A percentile compares a stretch with the other conserved stretches of the same genome.
phyloP scores from a whole-genome alignment of 37 sponge, comb jelly and placozoan genomes.

The Aphrocallistes beatrix region DNA sequence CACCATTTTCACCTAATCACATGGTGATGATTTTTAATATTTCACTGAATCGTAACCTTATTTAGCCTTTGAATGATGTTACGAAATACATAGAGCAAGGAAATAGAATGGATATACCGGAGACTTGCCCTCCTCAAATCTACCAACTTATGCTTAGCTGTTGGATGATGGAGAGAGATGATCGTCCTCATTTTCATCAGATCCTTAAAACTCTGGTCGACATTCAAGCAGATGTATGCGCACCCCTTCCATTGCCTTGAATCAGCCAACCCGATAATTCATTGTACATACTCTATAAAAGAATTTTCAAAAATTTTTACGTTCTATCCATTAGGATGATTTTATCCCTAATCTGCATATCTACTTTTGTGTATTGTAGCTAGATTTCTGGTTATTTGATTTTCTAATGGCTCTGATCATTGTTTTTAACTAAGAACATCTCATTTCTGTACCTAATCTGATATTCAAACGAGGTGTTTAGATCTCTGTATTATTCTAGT shows the following conservation, averaged over 20 bases:
- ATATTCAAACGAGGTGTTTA: too few relatives aligned
- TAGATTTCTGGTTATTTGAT: not conserved
- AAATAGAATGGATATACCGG: constrained; percentile 82
- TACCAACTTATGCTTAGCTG: constrained; percentile 72
- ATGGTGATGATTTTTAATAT: too few relatives aligned
- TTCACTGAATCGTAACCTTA: too few relatives aligned
- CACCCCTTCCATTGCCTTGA: not conserved
- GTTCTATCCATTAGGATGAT: not conserved
- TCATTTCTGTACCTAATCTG: too few relatives aligned
- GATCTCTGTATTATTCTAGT: not conserved
- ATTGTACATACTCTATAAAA: not conserved
- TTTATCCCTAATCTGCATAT: not conserved
- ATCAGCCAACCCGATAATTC: not conserved
- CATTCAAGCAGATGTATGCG: not conserved
- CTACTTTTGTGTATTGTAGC: not conserved
- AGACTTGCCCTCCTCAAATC: constrained; percentile 65
- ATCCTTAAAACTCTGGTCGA: not conserved
- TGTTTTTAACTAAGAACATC: too few relatives aligned
- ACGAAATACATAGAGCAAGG: constrained; percentile 56
- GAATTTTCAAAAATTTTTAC: not conserved
- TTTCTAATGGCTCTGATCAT: not conserved
- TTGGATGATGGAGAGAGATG: constrained; percentile 56
- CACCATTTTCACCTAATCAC: too few relatives aligned
- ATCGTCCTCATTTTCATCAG: constrained; percentile 55
- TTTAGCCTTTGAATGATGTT: constrained; percentile 58